phyloP scores from a whole-genome alignment of 2,113 vertebrate species.

The Rallus limicola region DNA sequence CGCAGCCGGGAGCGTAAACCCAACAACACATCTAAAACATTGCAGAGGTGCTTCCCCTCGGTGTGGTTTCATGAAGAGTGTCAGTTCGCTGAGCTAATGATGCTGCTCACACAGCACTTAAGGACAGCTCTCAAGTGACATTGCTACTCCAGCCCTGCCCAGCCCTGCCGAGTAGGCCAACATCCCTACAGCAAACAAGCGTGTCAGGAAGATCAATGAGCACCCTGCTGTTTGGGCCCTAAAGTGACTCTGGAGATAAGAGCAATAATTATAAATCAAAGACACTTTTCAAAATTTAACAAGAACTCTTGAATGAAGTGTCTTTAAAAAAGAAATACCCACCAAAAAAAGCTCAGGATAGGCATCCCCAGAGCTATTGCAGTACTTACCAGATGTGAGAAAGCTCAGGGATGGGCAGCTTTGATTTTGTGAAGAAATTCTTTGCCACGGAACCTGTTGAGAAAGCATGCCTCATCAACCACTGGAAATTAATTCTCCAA shows the following conservation, averaged over 20 bases:
- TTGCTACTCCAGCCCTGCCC: neutral
- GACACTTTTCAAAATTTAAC: conserved; percentile 2
- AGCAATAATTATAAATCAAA: conserved; percentile 39
- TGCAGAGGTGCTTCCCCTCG: conserved; percentile 33
- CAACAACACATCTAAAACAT: conserved; percentile 27
- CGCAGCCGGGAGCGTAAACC: conserved; percentile 33
- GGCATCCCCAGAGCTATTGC: neutral
- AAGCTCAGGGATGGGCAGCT: conserved; percentile 93
- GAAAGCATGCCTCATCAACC: neutral
- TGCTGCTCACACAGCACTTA: neutral
- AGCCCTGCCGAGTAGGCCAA: neutral
- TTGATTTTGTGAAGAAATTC: conserved; percentile 98
- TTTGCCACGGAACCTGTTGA: conserved; percentile 90
- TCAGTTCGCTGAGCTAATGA: conserved; percentile 24
- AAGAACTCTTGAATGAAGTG: neutral
- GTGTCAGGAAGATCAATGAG: conserved; percentile 15
- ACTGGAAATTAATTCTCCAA: neutral
- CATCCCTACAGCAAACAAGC: conserved; percentile 38
- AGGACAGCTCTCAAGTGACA: conserved; percentile 19
- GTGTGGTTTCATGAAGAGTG: conserved; percentile 4
- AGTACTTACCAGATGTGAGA: conserved; percentile 93
- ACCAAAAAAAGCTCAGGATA: neutral
- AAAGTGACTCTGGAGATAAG: conserved; percentile 36
- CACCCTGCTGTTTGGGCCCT: conserved; percentile 14
- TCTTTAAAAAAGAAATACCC: neutral